phyloP scores from a whole-genome alignment of 2,888 invertebrate genomes.

The Alentia gelatinosa region DNA sequence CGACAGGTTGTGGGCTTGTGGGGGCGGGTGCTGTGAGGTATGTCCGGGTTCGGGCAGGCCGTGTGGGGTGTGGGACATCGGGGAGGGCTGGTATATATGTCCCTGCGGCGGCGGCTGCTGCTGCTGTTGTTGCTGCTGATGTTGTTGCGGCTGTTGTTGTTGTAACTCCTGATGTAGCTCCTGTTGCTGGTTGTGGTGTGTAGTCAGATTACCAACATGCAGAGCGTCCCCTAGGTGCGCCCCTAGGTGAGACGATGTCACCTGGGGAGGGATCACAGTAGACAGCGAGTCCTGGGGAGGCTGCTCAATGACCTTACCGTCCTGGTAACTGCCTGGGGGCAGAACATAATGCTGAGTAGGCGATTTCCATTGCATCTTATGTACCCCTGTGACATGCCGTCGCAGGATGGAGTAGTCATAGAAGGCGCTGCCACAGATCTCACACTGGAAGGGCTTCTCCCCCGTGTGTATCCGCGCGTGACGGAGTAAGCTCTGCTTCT shows the following conservation, averaged over 20 bases:
- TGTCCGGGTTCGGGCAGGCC: neutral
- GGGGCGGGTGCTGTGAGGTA: neutral
- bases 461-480: constrained; percentile 78
- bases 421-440: constrained; percentile 44
- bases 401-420: constrained; percentile 45
- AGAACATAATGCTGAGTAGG: constrained; percentile 32
- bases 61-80: constrained; percentile 12
- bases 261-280: neutral
- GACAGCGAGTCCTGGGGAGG: neutral
- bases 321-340: constrained; percentile 14
- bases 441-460: constrained; percentile 43
- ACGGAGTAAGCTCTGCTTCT: constrained; percentile 80
- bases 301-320: constrained; percentile 21
- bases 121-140: neutral
- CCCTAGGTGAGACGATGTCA: neutral
- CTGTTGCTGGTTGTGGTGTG: neutral
- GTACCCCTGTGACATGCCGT: constrained; percentile 12
- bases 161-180: neutral
- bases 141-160: neutral
- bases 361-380: constrained; percentile 38
- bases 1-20: neutral
- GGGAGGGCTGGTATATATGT: constrained; percentile 11
- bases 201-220: neutral
- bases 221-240: neutral
- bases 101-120: neutral